Percentiles rank a stretch among this genome's conserved stretches.
phyloP scores from a whole-genome alignment of 2,113 vertebrate species.

The Pipra filicauda region DNA sequence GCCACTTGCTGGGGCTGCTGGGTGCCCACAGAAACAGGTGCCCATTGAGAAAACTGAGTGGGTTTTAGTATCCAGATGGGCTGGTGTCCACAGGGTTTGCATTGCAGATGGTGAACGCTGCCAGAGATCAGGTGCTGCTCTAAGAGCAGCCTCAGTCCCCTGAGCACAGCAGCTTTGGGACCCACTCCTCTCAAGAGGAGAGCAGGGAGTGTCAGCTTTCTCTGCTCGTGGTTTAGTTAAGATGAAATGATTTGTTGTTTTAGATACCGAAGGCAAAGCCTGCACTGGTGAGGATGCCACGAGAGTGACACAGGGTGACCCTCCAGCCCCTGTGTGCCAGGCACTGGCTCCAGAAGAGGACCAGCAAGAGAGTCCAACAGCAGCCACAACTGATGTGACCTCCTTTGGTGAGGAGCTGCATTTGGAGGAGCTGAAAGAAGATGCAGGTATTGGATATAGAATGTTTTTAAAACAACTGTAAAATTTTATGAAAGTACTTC shows the following conservation, averaged over 20 bases:
- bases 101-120: background rate
- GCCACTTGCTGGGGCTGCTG: background rate
- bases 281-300: constrained; percentile 40
- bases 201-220: background rate
- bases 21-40: background rate
- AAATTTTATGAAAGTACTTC: background rate
- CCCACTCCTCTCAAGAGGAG: background rate
- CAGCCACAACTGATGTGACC: constrained; percentile 17
- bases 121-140: background rate
- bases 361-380: constrained; percentile 38
- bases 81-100: background rate
- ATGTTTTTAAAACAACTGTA: background rate
- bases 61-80: background rate
- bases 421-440: constrained; percentile 51
- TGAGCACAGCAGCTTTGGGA: background rate
- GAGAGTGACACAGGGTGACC: constrained; percentile 41
- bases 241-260: constrained; percentile 27
- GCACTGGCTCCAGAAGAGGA: constrained; percentile 40
- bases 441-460: constrained; percentile 69
- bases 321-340: constrained; percentile 57
- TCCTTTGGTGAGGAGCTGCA: constrained; percentile 52
- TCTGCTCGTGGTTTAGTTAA: background rate
- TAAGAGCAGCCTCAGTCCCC: background rate
- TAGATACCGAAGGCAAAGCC: constrained; percentile 73
- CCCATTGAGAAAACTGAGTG: background rate